Percentiles rank a stretch among this genome's conserved stretches.
Evolutionary conservation across 2,888 invertebrate species (phyloP).

Genomic region (Eilema griseolum): DNA sequence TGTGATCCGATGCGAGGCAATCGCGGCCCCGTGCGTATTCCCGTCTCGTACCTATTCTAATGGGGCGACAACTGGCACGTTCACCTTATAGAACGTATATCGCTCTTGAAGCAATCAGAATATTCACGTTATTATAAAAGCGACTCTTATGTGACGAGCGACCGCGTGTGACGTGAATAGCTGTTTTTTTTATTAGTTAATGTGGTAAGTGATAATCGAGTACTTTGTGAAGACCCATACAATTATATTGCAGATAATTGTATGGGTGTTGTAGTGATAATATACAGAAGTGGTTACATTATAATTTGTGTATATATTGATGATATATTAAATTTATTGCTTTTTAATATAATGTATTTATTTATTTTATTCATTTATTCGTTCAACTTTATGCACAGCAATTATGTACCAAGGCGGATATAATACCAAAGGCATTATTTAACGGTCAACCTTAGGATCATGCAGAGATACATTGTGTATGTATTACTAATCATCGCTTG

Average conservation of each 20-base stretch:
- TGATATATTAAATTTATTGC: not conserved
- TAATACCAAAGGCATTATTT: no score
- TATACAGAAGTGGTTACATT: not conserved
- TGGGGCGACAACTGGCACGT: slow-evolving; percentile 70
- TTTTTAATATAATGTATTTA: not conserved
- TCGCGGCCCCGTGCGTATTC: slow-evolving; percentile 70
- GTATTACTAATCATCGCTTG: not conserved
- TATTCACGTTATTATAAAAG: slow-evolving; percentile 72
- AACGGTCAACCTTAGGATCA: no score
- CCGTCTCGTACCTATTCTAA: slow-evolving; percentile 77
- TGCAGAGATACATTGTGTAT: no score
- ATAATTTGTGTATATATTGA: not conserved
- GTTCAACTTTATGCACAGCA: no score
- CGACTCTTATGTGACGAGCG: slow-evolving; percentile 61
- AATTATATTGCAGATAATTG: slow-evolving; percentile 12
- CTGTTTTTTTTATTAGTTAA: slow-evolving; percentile 41
- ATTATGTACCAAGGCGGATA: no score
- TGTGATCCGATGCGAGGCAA: slow-evolving; percentile 69
- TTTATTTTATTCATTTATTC: no score
- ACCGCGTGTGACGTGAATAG: slow-evolving; percentile 61
- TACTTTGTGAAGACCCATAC: slow-evolving; percentile 9
- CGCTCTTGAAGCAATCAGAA: slow-evolving; percentile 68
- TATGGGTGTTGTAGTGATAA: slow-evolving; percentile 10
- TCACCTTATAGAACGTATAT: slow-evolving; percentile 59
- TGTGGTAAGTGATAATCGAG: slow-evolving; percentile 22